These are phyloP conservation scores for Dromiciops gliroides DNA, from an alignment of 2,113 vertebrate species.

Conservation along the genomic window DNA sequence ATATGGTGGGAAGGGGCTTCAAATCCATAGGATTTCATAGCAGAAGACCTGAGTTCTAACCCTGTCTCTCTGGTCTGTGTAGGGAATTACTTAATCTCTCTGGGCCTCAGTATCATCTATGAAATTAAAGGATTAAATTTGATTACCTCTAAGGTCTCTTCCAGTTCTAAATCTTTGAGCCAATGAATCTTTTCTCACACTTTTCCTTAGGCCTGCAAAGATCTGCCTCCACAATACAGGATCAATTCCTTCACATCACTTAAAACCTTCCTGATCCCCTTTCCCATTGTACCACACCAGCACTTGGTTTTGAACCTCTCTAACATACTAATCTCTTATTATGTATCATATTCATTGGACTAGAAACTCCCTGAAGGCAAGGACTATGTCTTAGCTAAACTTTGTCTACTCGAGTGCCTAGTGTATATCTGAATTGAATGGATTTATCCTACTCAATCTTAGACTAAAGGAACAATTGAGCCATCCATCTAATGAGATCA, in stretches of 20 bases:
- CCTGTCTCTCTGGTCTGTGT: neutral
- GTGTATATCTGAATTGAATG: neutral
- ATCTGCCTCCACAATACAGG: neutral
- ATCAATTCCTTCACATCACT: neutral
- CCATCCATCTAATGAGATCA: neutral
- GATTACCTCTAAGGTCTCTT: neutral
- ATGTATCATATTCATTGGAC: neutral
- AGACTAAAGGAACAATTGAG: neutral
- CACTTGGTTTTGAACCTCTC: neutral
- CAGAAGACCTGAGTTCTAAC: neutral
- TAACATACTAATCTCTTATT: neutral
- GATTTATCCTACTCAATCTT: neutral
- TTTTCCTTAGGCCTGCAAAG: neutral
- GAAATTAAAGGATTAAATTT: constrained; percentile 2
- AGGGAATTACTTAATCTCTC: constrained; percentile 10
- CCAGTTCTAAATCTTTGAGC: neutral
- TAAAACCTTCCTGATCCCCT: neutral
- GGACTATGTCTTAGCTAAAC: neutral
- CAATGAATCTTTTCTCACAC: neutral
- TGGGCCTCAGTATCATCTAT: neutral
- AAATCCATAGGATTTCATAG: neutral
- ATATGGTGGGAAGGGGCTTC: neutral
- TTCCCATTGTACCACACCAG: neutral
- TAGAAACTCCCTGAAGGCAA: neutral
- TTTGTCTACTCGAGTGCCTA: neutral